Percentiles rank a stretch among this genome's conserved stretches.
These are phyloP conservation scores for Drosophila tanythrix DNA, from an alignment of 2,888 invertebrate genomes.

Conservation along the genomic window DNA sequence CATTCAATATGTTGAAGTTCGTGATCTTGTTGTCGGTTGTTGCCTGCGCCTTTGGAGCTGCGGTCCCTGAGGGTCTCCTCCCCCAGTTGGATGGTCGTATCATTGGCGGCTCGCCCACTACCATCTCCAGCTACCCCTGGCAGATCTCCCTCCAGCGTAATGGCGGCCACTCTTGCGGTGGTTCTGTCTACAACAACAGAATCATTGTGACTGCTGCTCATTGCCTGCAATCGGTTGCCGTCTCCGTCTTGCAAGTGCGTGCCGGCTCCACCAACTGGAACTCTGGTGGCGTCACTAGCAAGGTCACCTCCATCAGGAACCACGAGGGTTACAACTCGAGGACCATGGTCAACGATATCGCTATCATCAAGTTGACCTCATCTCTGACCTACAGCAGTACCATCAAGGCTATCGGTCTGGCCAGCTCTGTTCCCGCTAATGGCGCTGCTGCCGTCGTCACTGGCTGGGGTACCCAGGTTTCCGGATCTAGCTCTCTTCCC, in stretches of 20 bases:
- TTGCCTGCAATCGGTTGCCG: slow-evolving; percentile 83
- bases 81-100: slow-evolving; percentile 78
- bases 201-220: slow-evolving; percentile 87
- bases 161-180: slow-evolving; percentile 86
- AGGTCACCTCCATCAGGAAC: slow-evolving; percentile 55
- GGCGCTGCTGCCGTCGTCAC: slow-evolving; percentile 63
- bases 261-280: slow-evolving; percentile 86
- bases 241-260: slow-evolving; percentile 81
- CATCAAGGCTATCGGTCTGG: slow-evolving; percentile 85
- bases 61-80: slow-evolving; percentile 66
- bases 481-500: slow-evolving; percentile 63
- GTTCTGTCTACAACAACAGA: slow-evolving; percentile 85
- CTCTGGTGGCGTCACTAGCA: slow-evolving; percentile 59
- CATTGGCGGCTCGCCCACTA: slow-evolving; percentile 72
- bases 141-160: slow-evolving; percentile 75
- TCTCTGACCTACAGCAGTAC: slow-evolving; percentile 84
- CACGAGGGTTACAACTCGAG: slow-evolving; percentile 85
- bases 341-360: slow-evolving; percentile 86
- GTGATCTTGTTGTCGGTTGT: slow-evolving; percentile 64
- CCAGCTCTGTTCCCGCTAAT: slow-evolving; percentile 65
- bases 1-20: slow-evolving; percentile 69
- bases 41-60: slow-evolving; percentile 64
- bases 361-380: slow-evolving; percentile 85
- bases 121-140: slow-evolving; percentile 72
- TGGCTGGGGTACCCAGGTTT: slow-evolving; percentile 75